Base-by-base conservation (phyloP, 2,888 invertebrate genomes). In the Acanthosepion esculentum region DNA sequence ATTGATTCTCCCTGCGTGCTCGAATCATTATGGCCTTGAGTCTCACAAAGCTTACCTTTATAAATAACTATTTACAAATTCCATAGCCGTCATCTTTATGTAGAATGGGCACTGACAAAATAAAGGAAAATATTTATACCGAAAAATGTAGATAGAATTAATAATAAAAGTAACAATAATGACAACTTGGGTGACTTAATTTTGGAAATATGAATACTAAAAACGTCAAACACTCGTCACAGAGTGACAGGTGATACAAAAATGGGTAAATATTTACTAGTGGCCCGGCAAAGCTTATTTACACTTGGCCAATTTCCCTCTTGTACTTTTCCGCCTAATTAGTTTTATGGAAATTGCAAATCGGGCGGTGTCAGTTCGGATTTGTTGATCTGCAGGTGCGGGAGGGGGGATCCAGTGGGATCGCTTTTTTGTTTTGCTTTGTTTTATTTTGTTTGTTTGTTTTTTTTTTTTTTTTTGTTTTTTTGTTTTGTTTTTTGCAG, bases 261-360 rank as follows among this genome's bases (percentile, higher is more conserved):
- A 33, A n/a, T 15, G 18, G n/a, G n/a, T 15, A 78, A 78, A 78
- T 78, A 78, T 78, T 78, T 78, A 23, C 78, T 1, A 5, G 12
- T n/a, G n/a, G 15, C 1, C 1, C 78, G n/a, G 78, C 7, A 18
- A 33, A 15, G n/a, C 12, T 78, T n/a, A 78, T 78, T n/a, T 15
- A 78, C 78, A n/a, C n/a, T 78, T 78, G 78, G n/a, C 10, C 78
- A n/a, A 78, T 78, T 78, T n/a, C 15, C n/a, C n/a, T 33, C 78
- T 78, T 78, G 78, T 78, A 78, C 12, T 78, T 0, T 78, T 78
- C n/a, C 4, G n/a, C 10, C n/a, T n/a, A 78, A 78, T 78, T 78
- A 78, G 78, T 78, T 78, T 78, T 78, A 78, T 78, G 78, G 78
- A 78, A 78, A 78, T 78, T 78, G n/a, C n/a, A 78, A 78, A 78